A percentile compares a stretch with the other conserved stretches of the same genome.
phyloP scores from a whole-genome alignment of 2,113 vertebrate species.

The Chaetura pelagica region DNA sequence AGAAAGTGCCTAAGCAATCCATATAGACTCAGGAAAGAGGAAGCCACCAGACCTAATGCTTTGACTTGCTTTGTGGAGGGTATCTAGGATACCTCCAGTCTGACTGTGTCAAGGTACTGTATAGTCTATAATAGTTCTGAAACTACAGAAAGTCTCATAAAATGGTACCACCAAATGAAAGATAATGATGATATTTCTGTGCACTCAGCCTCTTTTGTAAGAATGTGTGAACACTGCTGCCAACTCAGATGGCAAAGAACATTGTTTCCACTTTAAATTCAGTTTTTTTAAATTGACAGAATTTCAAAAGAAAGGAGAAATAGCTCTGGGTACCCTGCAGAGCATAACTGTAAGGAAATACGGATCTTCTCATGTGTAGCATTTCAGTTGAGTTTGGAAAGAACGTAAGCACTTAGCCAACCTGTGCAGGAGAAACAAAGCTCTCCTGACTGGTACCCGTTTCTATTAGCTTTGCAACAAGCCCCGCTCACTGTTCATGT shows the following conservation, averaged over 20 bases:
- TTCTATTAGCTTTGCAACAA: neutral
- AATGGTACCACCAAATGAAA: neutral
- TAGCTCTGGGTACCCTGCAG: neutral
- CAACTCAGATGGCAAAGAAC: neutral
- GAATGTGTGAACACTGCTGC: neutral
- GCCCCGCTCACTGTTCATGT: rapidly evolving
- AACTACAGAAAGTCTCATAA: neutral
- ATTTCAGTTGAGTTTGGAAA: neutral
- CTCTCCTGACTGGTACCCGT: neutral
- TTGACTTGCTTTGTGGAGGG: neutral
- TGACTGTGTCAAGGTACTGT: rapidly evolving
- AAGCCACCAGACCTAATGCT: no score
- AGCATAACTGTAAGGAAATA: neutral
- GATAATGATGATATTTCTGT: neutral
- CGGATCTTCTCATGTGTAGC: neutral
- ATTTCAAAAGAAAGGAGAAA: neutral
- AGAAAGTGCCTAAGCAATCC: neutral
- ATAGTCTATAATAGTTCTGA: rapidly evolving
- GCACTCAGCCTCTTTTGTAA: neutral
- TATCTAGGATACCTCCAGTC: neutral
- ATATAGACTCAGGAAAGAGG: neutral
- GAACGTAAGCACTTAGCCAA: neutral
- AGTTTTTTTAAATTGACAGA: neutral
- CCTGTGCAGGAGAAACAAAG: neutral
- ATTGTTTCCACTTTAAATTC: neutral